phyloP scores from a whole-genome alignment of 2,113 vertebrate genomes.

The Copsychus sechellarum region DNA sequence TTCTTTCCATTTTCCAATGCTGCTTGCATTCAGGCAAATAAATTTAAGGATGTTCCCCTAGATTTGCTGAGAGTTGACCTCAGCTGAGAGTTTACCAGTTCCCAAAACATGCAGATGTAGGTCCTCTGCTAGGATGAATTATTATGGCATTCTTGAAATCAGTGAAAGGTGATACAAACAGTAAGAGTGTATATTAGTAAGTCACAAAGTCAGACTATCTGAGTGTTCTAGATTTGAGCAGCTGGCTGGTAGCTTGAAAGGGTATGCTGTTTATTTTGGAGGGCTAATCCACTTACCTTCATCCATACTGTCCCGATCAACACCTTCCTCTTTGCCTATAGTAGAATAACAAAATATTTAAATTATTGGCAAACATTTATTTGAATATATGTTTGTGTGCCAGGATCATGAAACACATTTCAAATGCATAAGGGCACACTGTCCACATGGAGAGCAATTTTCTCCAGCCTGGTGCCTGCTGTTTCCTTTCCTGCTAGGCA shows the following conservation, averaged over 20 bases:
- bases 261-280: not conserved
- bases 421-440: not conserved
- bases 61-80: not conserved
- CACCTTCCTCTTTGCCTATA: not conserved
- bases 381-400: not conserved
- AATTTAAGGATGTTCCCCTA: not conserved
- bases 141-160: not conserved
- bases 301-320: slow-evolving; percentile 55
- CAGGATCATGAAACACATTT: fast-evolving
- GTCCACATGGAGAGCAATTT: not conserved
- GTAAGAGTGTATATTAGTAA: not conserved
- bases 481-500: not conserved
- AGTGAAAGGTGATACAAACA: not conserved
- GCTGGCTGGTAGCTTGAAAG: not conserved
- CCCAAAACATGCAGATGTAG: not conserved
- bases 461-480: not conserved
- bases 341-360: not conserved
- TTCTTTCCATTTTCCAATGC: not conserved
- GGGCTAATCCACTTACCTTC: slow-evolving; percentile 54
- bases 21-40: not conserved
- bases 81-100: not conserved
- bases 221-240: not conserved
- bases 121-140: not conserved
- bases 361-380: not conserved
- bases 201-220: not conserved